Conservation (phyloP, 2,888 invertebrate genomes). For the Sinopyrophorus schimmeli region DNA sequence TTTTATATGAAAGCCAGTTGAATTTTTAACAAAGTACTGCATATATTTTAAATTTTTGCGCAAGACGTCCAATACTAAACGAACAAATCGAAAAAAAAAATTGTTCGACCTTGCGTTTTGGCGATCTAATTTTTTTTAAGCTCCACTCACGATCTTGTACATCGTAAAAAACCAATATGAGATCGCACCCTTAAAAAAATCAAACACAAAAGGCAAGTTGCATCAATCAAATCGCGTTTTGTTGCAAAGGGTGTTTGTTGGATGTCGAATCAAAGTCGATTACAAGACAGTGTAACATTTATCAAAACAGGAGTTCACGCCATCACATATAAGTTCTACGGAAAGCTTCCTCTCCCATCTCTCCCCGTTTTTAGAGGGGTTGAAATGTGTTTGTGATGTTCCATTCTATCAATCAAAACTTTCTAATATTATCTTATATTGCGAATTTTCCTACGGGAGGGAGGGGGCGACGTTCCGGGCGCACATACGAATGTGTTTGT, state of each 20-base stretch:
- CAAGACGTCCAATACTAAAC: no score
- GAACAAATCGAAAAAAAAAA: no score
- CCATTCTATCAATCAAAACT: constrained; percentile 40
- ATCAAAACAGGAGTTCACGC: constrained; percentile 48
- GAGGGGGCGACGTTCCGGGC: constrained; percentile 3
- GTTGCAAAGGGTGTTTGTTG: constrained; percentile 42
- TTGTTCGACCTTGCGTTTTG: no score
- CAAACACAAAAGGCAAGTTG: constrained; percentile 22
- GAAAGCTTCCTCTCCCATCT: constrained; percentile 21
- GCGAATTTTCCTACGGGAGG: constrained; percentile 23
- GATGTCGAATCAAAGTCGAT: constrained; percentile 53
- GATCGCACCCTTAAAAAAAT: constrained; percentile 23
- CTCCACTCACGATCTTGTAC: no score
- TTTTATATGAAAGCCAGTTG: no score
- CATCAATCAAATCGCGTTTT: constrained; percentile 33
- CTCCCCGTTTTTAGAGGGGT: constrained; percentile 31
- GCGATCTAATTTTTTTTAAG: no score
- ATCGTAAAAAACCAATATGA: no score
- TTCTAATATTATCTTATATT: constrained; percentile 32
- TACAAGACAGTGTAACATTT: constrained; percentile 49
- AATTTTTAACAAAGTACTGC: no score
- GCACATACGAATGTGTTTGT: constrained; percentile 53
- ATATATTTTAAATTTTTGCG: no score
- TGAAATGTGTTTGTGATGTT: constrained; percentile 38
- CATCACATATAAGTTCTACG: constrained; percentile 42